Evolutionary conservation across 2,888 invertebrate genomes (phyloP).

Genomic region (Phalangium opilio): DNA sequence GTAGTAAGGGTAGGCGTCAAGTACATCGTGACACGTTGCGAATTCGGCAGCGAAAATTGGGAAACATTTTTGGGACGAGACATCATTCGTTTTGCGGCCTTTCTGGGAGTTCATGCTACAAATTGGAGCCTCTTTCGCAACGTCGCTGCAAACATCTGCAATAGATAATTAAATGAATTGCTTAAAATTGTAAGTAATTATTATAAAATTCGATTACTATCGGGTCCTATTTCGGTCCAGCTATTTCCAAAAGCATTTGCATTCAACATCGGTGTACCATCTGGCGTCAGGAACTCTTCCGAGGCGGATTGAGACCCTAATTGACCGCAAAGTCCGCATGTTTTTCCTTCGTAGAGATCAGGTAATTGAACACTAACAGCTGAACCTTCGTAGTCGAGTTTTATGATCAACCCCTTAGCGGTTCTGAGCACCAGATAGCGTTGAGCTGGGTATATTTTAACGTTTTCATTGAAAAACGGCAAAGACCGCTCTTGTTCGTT

Average conservation of each 20-base stretch:
- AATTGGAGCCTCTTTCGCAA: conserved; percentile 27
- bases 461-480: too few relatives aligned
- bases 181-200: neutral
- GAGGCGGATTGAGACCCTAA: conserved; percentile 47
- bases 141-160: conserved; percentile 11
- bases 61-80: conserved; percentile 33
- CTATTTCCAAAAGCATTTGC: conserved; percentile 30
- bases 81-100: conserved; percentile 25
- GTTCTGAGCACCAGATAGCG: too few relatives aligned
- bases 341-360: conserved; percentile 31
- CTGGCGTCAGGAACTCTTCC: conserved; percentile 51
- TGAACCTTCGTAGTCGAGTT: too few relatives aligned
- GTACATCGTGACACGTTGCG: conserved; percentile 44
- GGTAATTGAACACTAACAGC: too few relatives aligned
- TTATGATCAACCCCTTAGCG: too few relatives aligned
- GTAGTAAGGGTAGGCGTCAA: conserved; percentile 49
- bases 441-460: too few relatives aligned
- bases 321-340: conserved; percentile 65
- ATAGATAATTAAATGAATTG: neutral
- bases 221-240: conserved; percentile 27
- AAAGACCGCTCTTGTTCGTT: too few relatives aligned
- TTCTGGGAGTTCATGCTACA: conserved; percentile 34
- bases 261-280: conserved; percentile 37
- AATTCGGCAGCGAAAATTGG: conserved; percentile 46
- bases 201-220: conserved; percentile 15